A percentile compares a stretch with the other conserved stretches of the same genome.
These are phyloP conservation scores for Arizona elegans DNA, from an alignment of 2,113 vertebrate species.

Conservation along the genomic window DNA sequence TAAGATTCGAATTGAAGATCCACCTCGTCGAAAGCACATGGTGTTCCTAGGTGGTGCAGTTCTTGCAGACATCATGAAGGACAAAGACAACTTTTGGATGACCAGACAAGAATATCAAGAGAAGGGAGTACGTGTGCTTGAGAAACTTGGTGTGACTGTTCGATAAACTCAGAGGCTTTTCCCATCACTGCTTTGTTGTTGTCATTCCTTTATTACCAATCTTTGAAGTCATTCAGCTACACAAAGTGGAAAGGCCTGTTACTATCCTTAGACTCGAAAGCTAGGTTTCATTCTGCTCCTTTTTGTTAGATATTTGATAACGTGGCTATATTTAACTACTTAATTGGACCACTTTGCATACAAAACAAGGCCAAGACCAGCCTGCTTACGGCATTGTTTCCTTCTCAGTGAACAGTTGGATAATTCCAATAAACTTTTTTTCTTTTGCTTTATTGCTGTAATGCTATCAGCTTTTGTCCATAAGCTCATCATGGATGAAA, in stretches of 20 bases:
- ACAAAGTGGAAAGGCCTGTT: slow-evolving; percentile 66
- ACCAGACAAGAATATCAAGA: slow-evolving; percentile 96
- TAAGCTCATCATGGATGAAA: slow-evolving; percentile 65
- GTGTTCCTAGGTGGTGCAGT: slow-evolving; percentile 95
- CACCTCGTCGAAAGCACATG: slow-evolving; percentile 97
- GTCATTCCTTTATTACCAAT: slow-evolving; percentile 70
- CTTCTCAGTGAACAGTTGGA: slow-evolving; percentile 64
- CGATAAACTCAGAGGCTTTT: slow-evolving; percentile 82
- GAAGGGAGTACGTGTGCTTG: slow-evolving; percentile 93
- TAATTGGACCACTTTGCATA: slow-evolving; percentile 67
- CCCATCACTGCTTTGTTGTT: slow-evolving; percentile 60
- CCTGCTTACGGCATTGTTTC: slow-evolving; percentile 66
- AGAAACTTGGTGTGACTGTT: slow-evolving; percentile 98
- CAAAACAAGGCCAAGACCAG: slow-evolving; percentile 61
- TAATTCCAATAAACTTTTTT: slow-evolving; percentile 65
- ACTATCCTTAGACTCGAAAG: slow-evolving; percentile 71
- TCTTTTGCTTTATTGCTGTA: slow-evolving; percentile 67
- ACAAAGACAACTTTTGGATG: slow-evolving; percentile 99
- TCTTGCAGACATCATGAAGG: slow-evolving; percentile 98
- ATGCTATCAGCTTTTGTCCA: slow-evolving; percentile 69
- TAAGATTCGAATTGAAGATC: slow-evolving; percentile 97
- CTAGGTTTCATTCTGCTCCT: slow-evolving; percentile 71
- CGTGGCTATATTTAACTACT: slow-evolving; percentile 72
- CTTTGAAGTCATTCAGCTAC: slow-evolving; percentile 75
- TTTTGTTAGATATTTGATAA: slow-evolving; percentile 73